Evolutionary conservation across 2,797 vertebrate genomes (phyloP), one percentile per base, ranked within the genome.

Genomic region (Margarornis squamiger): DNA sequence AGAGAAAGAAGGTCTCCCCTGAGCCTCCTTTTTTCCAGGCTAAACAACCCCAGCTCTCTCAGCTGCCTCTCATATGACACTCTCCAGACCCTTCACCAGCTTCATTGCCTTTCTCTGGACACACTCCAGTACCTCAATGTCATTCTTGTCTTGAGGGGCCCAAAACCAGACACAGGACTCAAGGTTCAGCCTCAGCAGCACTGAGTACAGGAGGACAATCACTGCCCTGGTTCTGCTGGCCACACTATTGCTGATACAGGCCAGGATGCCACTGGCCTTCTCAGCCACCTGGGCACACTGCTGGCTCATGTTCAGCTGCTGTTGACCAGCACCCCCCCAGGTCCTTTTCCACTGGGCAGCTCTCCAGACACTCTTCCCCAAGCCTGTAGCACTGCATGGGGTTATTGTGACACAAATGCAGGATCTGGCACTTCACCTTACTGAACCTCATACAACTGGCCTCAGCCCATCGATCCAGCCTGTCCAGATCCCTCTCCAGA

Each of bases 401-500:
- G 24, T 7, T 58, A 21, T 27, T 30, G 43, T 34, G 24, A 58
- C 14, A 38, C 51, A 51, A 45, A 17, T 52, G 45, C 21, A 51
- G n/a, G 38, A 45, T 2, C 24, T 58, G 38, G 21, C n/a, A 45
- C 10, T 39, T 71, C 1, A 11, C 38, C 24, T 11, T 70, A 4
- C 2, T 39, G n/a, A 38, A 58, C 7, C 8, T 12, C 45, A 1
- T 39, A 30, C 6, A 1, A 34, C 0, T 39, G 29, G n/a, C 51
- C 20, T 52, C 22, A 12, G 3, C 57, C 29, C 10, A 9, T 10
- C 3, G 0, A 83, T 65, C 38, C n/a, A 45, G 20, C 20, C 58
- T 46, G 14, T 39, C 12, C 45, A 77, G n/a, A 72, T 32, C 38
- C 30, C 18, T 58, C 58, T 13, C 14, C 46, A 38, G 34, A 68